phyloP scores from a whole-genome alignment of 2,797 vertebrate species.

The Sebastes umbrosus region DNA sequence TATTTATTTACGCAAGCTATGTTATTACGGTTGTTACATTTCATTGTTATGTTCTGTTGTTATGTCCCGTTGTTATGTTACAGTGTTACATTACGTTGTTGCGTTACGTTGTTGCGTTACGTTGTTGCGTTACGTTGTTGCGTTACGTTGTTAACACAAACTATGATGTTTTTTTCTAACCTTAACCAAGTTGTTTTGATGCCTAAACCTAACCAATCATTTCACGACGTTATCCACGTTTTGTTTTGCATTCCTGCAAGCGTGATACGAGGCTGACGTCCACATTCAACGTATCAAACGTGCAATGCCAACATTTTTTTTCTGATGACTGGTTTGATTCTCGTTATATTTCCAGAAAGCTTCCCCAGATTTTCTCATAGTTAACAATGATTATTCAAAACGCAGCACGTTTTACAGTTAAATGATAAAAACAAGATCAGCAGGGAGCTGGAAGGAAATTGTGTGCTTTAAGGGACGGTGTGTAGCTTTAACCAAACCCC shows the following conservation, averaged over 20 bases:
- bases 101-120: background rate
- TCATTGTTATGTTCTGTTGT: background rate
- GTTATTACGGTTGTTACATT: background rate
- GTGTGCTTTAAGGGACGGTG: background rate
- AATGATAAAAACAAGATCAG: background rate
- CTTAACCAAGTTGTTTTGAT: background rate
- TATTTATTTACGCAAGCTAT: background rate
- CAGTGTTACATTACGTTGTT: background rate
- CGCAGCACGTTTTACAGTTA: background rate
- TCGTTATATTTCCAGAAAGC: too few species aligned
- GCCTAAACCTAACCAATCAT: background rate
- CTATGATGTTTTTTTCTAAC: background rate
- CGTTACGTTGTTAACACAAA: background rate
- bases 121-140: fast-evolving
- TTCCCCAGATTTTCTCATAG: too few species aligned
- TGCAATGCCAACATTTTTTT: background rate
- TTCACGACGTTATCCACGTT: background rate
- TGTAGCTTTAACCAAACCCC: fast-evolving
- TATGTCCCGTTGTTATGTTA: fast-evolving
- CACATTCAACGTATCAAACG: background rate
- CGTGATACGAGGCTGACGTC: background rate
- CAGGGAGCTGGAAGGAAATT: background rate
- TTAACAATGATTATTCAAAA: too few species aligned
- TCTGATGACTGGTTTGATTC: too few species aligned
- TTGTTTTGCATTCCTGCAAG: background rate